Evolutionary conservation across 1,140 invertebrate species (phyloP).

Genomic region (Cherax destructor): DNA sequence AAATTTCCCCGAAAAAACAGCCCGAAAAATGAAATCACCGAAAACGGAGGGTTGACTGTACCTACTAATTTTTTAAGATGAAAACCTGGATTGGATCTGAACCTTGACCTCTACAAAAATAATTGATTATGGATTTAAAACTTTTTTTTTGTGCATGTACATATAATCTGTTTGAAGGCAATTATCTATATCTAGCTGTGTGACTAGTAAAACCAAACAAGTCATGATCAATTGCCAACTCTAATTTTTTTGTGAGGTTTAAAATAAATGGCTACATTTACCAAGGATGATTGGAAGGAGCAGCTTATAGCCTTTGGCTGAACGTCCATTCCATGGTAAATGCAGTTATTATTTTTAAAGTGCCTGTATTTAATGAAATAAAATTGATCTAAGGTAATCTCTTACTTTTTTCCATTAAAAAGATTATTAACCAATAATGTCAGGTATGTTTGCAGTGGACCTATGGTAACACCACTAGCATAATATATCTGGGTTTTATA

Average conservation of each 20-base stretch:
- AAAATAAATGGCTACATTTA: background rate
- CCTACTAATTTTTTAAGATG: no score
- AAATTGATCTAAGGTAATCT: no score
- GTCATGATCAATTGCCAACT: background rate
- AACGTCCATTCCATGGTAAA: background rate
- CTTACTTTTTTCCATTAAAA: no score
- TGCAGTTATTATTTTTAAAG: background rate
- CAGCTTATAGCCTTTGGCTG: no score
- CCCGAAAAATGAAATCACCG: no score
- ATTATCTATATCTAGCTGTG: background rate
- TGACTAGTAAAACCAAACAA: background rate
- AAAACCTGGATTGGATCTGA: no score
- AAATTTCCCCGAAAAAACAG: no score
- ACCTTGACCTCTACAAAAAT: background rate
- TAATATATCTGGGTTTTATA: background rate
- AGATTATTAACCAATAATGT: no score
- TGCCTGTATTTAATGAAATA: no score
- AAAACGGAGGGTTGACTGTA: no score
- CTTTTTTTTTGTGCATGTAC: background rate
- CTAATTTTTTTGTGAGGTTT: background rate
- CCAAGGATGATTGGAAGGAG: no score
- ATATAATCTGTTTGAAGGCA: background rate
- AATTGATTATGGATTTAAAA: background rate
- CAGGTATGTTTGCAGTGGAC: no score
- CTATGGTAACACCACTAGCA: background rate